A percentile compares a stretch with the other conserved stretches of the same genome.
phyloP scores from a whole-genome alignment of 2,113 vertebrate species.

The Todiramphus chloris region DNA sequence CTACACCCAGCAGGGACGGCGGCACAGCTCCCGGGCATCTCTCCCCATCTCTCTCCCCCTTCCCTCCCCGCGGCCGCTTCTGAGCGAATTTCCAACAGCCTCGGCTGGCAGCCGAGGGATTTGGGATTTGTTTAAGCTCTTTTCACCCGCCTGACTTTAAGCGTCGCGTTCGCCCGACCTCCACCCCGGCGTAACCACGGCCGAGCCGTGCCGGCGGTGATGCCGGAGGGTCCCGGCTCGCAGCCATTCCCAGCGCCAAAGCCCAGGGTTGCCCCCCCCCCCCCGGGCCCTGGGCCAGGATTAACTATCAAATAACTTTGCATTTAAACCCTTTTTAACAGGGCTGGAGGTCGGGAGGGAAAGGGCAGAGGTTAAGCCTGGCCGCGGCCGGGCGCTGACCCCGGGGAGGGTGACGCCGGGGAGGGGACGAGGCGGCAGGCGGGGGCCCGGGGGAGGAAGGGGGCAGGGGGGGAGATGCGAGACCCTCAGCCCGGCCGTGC shows the following conservation, averaged over 20 bases:
- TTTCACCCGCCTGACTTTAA: constrained; percentile 67
- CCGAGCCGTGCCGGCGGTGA: background rate
- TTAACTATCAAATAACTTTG: constrained; percentile 59
- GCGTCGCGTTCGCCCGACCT: constrained; percentile 61
- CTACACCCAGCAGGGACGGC: fast-evolving
- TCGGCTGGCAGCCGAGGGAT: constrained; percentile 66
- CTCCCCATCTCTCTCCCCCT: background rate
- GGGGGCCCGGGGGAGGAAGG: background rate
- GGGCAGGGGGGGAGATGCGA: background rate
- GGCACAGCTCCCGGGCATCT: fast-evolving
- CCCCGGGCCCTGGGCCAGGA: background rate
- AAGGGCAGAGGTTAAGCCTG: constrained; percentile 35
- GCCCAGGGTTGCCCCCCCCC: background rate
- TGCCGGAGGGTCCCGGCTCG: background rate
- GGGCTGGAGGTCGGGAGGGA: constrained; percentile 12
- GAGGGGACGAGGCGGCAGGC: background rate
- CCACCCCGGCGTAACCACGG: background rate
- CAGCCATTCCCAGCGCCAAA: constrained; percentile 25
- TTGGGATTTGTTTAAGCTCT: constrained; percentile 74
- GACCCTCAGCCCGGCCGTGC: background rate
- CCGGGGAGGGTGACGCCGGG: background rate
- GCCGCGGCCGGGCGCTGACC: background rate
- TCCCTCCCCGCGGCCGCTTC: background rate
- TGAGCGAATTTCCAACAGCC: background rate
- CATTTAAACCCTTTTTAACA: constrained; percentile 50